These are phyloP conservation scores for Craniophora ligustri DNA, from an alignment of 2,888 invertebrate genomes.

Conservation along the genomic window DNA sequence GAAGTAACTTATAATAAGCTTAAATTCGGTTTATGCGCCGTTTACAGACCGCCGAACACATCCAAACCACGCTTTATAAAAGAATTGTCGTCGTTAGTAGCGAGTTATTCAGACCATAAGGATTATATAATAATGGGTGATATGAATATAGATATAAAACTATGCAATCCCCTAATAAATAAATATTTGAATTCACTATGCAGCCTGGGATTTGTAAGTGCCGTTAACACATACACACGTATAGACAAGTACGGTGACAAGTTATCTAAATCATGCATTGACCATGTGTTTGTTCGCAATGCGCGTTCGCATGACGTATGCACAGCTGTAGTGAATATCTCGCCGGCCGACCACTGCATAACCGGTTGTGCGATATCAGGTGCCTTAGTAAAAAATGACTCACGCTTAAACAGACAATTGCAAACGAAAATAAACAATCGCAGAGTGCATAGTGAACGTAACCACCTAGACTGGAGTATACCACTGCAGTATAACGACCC, in stretches of 20 bases:
- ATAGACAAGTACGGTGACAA: neutral
- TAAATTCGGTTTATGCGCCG: constrained; percentile 1
- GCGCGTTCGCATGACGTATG: neutral
- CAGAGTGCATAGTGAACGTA: neutral
- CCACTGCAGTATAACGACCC: too few species aligned
- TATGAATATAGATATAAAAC: neutral
- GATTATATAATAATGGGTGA: neutral
- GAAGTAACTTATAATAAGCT: neutral
- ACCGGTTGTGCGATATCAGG: neutral
- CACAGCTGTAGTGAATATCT: neutral
- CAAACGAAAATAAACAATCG: neutral
- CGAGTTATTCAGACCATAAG: neutral
- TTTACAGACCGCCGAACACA: constrained; percentile 1
- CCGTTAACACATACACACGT: neutral
- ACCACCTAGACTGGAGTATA: neutral
- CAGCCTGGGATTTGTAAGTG: neutral
- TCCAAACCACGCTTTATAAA: neutral
- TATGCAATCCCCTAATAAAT: neutral
- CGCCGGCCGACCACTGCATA: neutral
- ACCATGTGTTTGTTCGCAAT: neutral
- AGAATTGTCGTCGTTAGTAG: neutral
- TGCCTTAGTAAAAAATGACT: neutral
- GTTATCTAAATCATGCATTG: neutral
- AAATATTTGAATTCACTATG: neutral
- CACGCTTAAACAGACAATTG: neutral